phyloP scores from a whole-genome alignment of 2,113 vertebrate genomes.

The Chaetura pelagica region DNA sequence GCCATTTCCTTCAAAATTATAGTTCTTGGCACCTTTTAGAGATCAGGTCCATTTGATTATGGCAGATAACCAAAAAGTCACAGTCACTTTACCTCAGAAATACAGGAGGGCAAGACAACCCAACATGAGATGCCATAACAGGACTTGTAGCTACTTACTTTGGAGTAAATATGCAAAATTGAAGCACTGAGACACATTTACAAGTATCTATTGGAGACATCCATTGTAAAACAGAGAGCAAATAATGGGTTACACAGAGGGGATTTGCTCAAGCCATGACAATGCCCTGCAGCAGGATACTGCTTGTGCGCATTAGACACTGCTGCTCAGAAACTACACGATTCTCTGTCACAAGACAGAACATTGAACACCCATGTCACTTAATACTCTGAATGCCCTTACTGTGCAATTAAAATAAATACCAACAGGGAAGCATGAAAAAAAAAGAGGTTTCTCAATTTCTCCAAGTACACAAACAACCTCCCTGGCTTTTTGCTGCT shows the following conservation, averaged over 20 bases:
- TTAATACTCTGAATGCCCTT: not conserved
- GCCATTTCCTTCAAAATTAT: not conserved
- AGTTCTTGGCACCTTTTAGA: not conserved
- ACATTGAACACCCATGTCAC: not conserved
- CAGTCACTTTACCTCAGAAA: not conserved
- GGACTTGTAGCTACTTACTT: not conserved
- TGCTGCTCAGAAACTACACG: not conserved
- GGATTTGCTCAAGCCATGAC: not conserved
- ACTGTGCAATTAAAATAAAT: not conserved
- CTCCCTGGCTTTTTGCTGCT: not conserved
- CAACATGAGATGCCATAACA: not conserved
- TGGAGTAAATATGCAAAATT: not conserved
- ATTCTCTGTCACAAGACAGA: not conserved
- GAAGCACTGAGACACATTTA: not conserved
- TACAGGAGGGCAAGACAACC: not conserved
- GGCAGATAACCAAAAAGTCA: not conserved
- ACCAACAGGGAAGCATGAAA: not conserved
- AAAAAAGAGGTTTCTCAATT: not conserved
- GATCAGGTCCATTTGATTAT: not conserved
- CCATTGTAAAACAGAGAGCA: not conserved
- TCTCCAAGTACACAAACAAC: not conserved
- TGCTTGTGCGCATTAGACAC: rapidly evolving
- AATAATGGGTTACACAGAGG: not conserved
- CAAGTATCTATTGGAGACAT: not conserved
- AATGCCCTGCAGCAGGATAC: not conserved